Percentiles rank a stretch among this genome's conserved stretches.
Evolutionary conservation across 2,888 invertebrate species (phyloP).

Genomic region (Phalera bucephala): DNA sequence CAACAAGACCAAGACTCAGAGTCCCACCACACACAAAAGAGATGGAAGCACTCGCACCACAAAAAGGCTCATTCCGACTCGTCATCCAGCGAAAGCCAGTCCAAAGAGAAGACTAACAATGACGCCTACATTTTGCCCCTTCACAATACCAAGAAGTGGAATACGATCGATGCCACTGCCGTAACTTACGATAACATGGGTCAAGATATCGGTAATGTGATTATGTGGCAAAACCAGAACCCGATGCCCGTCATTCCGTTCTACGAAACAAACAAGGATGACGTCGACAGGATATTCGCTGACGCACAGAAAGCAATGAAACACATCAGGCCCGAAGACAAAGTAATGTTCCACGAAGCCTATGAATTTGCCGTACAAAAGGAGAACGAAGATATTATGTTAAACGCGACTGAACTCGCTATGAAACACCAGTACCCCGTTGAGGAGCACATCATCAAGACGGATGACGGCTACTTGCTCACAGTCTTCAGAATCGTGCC

Average conservation of each 20-base stretch:
- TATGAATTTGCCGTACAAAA: constrained; percentile 36
- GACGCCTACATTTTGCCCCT: constrained; percentile 1
- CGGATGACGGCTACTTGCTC: constrained; percentile 72
- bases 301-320: constrained; percentile 59
- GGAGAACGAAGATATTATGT: constrained; percentile 45
- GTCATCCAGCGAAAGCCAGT: constrained; percentile 24
- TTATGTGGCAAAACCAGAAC: constrained; percentile 49
- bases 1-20: neutral
- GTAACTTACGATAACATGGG: constrained; percentile 29
- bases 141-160: constrained; percentile 28
- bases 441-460: constrained; percentile 63
- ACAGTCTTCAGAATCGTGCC: constrained; percentile 67
- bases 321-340: constrained; percentile 51
- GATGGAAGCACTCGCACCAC: constrained; percentile 2
- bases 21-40: neutral
- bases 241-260: constrained; percentile 42
- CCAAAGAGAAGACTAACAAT: constrained; percentile 12
- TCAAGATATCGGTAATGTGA: constrained; percentile 35
- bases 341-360: constrained; percentile 49
- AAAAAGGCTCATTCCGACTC: constrained; percentile 12
- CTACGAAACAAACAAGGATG: constrained; percentile 37
- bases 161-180: constrained; percentile 27
- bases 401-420: constrained; percentile 59
- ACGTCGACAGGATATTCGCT: constrained; percentile 55
- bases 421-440: constrained; percentile 58